A percentile compares a stretch with the other conserved stretches of the same genome.
These are phyloP conservation scores for Scaptomyza cyrtandrae DNA, from an alignment of 2,888 invertebrate species.

Conservation along the genomic window DNA sequence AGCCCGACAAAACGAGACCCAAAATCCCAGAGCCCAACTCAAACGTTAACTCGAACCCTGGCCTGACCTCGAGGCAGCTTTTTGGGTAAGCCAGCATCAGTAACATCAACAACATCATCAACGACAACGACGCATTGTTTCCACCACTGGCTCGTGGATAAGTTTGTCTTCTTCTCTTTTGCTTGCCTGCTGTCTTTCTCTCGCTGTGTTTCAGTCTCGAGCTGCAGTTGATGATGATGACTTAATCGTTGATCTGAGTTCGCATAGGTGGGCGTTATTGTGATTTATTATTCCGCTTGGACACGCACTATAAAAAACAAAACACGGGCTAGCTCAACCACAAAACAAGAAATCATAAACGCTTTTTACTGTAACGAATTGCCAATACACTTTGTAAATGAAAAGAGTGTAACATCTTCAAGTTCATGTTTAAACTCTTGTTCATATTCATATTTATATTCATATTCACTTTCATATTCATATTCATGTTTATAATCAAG, in stretches of 20 bases:
- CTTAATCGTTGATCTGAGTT: constrained; percentile 69
- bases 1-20: constrained; percentile 2
- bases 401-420: not conserved
- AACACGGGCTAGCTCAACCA: constrained; percentile 31
- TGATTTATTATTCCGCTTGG: constrained; percentile 71
- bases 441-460: not conserved
- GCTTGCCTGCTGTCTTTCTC: constrained; percentile 12
- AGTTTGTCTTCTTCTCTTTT: not conserved
- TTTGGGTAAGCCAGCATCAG: constrained; percentile 40
- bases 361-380: constrained; percentile 19
- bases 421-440: no score
- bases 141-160: constrained; percentile 17
- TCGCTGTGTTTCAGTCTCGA: constrained; percentile 14
- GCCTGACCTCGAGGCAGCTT: constrained; percentile 63
- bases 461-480: not conserved
- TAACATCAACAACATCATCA: constrained; percentile 23
- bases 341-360: constrained; percentile 12
- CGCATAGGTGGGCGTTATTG: constrained; percentile 63
- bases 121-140: constrained; percentile 64
- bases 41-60: constrained; percentile 20
- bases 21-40: not conserved
- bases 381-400: not conserved
- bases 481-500: not conserved
- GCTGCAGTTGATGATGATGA: constrained; percentile 62
- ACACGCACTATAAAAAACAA: constrained; percentile 67